phyloP scores from a whole-genome alignment of 2,797 vertebrate species.

The Cirrhinus molitorella region DNA sequence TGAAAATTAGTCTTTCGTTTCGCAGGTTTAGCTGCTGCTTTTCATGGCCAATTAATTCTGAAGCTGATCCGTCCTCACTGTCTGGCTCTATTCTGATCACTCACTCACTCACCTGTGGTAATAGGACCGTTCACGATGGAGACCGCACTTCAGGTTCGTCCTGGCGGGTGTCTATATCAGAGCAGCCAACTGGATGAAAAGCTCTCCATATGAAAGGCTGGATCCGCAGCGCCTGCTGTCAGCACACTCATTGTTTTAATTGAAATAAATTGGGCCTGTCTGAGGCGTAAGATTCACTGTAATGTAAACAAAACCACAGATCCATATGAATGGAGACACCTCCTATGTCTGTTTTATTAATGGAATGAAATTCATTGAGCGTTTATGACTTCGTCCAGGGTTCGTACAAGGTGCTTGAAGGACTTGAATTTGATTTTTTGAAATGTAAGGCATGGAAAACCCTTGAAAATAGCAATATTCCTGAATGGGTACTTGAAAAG shows the following conservation, averaged over 20 bases:
- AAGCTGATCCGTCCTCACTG: neutral
- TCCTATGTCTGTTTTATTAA: conserved; percentile 14
- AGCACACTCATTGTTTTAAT: conserved; percentile 27
- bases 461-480: too few species aligned
- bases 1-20: conserved; percentile 20
- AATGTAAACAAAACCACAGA: conserved; percentile 28
- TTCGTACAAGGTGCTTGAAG: too few species aligned
- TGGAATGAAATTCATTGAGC: neutral
- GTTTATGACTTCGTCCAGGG: conserved; percentile 4
- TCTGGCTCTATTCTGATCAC: conserved; percentile 19
- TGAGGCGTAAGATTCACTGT: neutral
- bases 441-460: too few species aligned
- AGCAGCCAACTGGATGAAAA: conserved; percentile 45
- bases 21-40: conserved; percentile 15
- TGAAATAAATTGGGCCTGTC: conserved; percentile 53
- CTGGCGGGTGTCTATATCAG: conserved; percentile 44
- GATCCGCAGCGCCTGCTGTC: conserved; percentile 17
- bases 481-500: too few species aligned
- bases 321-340: conserved; percentile 7
- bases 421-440: too few species aligned
- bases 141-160: conserved; percentile 22
- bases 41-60: conserved; percentile 30
- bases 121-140: conserved; percentile 8
- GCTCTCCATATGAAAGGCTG: conserved; percentile 29
- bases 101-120: conserved; percentile 28